phyloP scores from a whole-genome alignment of 1,140 invertebrate genomes.

The Riptortus pedestris region DNA sequence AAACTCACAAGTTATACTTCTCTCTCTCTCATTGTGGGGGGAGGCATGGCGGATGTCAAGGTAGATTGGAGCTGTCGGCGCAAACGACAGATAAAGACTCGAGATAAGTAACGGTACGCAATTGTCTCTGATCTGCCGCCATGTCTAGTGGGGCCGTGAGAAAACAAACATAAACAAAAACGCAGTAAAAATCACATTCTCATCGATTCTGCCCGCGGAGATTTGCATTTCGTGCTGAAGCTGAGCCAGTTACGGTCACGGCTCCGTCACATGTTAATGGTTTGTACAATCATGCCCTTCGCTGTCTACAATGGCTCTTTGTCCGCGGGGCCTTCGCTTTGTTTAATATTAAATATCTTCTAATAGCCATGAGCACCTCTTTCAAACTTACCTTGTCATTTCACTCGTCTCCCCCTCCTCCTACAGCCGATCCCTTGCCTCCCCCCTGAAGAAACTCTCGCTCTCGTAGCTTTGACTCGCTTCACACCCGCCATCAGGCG shows the following conservation, averaged over 20 bases:
- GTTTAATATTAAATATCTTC: background rate
- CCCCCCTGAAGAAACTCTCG: too few relatives aligned
- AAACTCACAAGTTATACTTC: too few relatives aligned
- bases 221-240: background rate
- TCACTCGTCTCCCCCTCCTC: too few relatives aligned
- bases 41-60: too few relatives aligned
- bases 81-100: too few relatives aligned
- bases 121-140: too few relatives aligned
- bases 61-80: too few relatives aligned
- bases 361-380: background rate
- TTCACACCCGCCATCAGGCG: too few relatives aligned
- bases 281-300: background rate
- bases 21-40: too few relatives aligned
- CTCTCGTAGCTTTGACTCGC: too few relatives aligned
- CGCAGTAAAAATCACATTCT: background rate
- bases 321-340: background rate
- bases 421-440: too few relatives aligned
- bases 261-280: background rate
- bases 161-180: background rate
- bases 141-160: background rate
- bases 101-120: too few relatives aligned
- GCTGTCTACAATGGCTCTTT: background rate
- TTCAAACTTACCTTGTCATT: background rate
- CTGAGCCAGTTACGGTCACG: background rate
- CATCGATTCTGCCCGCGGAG: background rate